These are phyloP conservation scores for Indicator maculatus DNA, from an alignment of 2,113 vertebrate genomes.

Conservation along the genomic window DNA sequence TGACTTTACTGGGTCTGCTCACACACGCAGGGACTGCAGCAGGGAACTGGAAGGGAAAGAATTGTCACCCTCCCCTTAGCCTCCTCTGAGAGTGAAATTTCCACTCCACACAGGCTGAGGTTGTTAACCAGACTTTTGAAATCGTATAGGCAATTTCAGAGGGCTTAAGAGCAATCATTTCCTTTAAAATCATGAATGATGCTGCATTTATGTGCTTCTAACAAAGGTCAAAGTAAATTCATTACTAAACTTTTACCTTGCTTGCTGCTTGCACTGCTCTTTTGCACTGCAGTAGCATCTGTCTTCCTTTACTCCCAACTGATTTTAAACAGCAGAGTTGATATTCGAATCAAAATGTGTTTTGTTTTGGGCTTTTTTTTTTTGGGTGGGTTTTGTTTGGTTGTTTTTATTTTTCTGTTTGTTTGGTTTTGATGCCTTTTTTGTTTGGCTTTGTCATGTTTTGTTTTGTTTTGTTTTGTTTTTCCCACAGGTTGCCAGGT, in stretches of 20 bases:
- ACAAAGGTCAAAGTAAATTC: background rate
- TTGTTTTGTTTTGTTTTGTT: too few species aligned
- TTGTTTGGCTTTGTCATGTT: too few species aligned
- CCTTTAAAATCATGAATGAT: background rate
- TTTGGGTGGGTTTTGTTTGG: too few species aligned
- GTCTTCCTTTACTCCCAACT: background rate
- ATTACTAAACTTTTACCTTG: conserved; percentile 4
- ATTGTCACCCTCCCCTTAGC: background rate
- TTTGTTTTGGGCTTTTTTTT: background rate
- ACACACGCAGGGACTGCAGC: background rate
- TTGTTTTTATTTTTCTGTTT: too few species aligned
- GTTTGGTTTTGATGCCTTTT: too few species aligned
- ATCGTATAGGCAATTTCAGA: background rate
- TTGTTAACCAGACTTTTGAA: background rate
- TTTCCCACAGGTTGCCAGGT: conserved; percentile 80
- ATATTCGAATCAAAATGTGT: background rate
- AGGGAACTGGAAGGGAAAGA: background rate
- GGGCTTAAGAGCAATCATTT: background rate
- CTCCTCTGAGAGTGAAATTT: background rate
- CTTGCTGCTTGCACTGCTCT: background rate
- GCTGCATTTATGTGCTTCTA: background rate
- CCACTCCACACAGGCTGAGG: background rate
- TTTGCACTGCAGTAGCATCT: background rate
- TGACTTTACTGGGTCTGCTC: background rate
- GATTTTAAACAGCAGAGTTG: background rate